phyloP scores from a whole-genome alignment of 64 coral and sea anemone genomes.

The Stichodactyla mertensii region DNA sequence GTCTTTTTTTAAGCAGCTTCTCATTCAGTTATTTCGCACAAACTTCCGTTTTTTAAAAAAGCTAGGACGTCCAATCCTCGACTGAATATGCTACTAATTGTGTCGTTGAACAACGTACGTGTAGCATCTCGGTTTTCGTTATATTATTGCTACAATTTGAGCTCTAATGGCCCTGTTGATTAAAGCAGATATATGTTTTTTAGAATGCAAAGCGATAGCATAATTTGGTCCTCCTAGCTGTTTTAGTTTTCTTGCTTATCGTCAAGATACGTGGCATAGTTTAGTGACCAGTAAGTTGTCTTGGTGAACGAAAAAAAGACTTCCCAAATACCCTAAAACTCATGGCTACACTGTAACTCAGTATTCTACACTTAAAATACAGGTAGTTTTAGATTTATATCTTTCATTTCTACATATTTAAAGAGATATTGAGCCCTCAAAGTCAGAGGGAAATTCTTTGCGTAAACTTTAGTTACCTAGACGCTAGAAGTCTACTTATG shows the following conservation, averaged over 20 bases:
- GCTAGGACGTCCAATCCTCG: neutral
- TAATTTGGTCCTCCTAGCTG: neutral
- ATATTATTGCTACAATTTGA: neutral
- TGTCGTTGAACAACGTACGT: neutral
- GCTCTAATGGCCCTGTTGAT: neutral
- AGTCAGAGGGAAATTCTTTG: conserved; percentile 2
- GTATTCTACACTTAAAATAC: neutral
- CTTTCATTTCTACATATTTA: neutral
- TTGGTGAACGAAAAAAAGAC: neutral
- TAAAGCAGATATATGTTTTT: neutral
- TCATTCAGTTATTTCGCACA: neutral
- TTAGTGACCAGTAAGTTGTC: neutral
- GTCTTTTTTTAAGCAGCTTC: neutral
- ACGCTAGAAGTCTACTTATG: conserved; percentile 15
- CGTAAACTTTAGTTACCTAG: conserved; percentile 16
- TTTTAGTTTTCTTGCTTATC: neutral
- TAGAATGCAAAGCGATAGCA: neutral
- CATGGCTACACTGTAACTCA: neutral
- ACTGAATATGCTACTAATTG: neutral
- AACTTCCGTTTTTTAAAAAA: neutral
- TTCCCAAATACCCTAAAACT: neutral
- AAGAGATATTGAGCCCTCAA: neutral
- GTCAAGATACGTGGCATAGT: neutral
- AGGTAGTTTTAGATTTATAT: conserved; percentile 3
- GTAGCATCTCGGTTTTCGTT: neutral